Percentiles rank a stretch among this genome's conserved stretches.
phyloP scores from a whole-genome alignment of 2,888 invertebrate species.

The Venustoraphidia nigricollis region DNA sequence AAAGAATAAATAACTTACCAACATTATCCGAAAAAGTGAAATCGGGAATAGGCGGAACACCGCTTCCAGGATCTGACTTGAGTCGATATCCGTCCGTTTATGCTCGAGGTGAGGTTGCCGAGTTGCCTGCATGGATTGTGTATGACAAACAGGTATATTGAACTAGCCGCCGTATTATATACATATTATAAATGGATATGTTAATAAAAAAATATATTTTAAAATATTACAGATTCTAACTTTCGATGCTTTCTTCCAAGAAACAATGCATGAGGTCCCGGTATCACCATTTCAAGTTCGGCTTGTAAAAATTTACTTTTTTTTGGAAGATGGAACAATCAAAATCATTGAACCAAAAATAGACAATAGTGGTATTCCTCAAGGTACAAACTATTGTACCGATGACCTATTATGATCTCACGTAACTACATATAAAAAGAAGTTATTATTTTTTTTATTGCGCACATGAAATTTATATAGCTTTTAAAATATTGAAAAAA shows the following conservation, averaged over 20 bases:
- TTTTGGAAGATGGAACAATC: slow-evolving; percentile 82
- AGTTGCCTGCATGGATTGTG: slow-evolving; percentile 71
- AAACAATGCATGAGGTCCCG: slow-evolving; percentile 60
- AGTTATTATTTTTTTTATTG: too few species aligned
- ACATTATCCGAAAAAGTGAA: slow-evolving; percentile 45
- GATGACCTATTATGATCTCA: background rate
- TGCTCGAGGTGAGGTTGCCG: slow-evolving; percentile 56
- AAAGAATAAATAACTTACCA: slow-evolving; percentile 39
- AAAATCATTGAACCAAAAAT: slow-evolving; percentile 71
- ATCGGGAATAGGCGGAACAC: slow-evolving; percentile 41
- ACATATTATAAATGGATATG: background rate
- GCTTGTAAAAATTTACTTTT: slow-evolving; percentile 71
- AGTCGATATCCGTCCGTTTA: slow-evolving; percentile 52
- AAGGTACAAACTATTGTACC: slow-evolving; percentile 36
- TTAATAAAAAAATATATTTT: background rate
- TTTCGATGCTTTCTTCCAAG: slow-evolving; percentile 68
- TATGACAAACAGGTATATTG: slow-evolving; percentile 68
- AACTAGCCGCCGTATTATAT: background rate
- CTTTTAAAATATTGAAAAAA: too few species aligned
- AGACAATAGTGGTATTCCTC: slow-evolving; percentile 71
- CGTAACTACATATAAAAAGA: too few species aligned
- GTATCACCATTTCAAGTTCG: slow-evolving; percentile 53
- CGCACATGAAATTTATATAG: too few species aligned
- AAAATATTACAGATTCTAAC: slow-evolving; percentile 41
- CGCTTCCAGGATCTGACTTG: slow-evolving; percentile 30